Percentiles rank a stretch among this genome's conserved stretches.
phyloP scores from a whole-genome alignment of 1,140 invertebrate genomes.

The Neodiprion pinetum region DNA sequence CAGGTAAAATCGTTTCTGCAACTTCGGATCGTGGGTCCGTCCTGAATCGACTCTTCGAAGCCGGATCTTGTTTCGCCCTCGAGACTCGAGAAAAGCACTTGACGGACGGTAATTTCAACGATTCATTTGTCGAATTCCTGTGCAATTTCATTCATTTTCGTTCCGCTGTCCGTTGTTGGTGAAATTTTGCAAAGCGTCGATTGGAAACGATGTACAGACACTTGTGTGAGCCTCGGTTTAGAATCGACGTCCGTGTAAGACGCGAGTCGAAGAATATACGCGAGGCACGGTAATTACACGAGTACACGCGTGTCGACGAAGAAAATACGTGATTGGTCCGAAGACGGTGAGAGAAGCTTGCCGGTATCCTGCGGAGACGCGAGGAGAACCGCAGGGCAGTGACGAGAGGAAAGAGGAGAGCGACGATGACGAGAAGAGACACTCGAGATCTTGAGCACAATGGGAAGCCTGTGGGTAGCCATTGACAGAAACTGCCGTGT shows the following conservation, averaged over 20 bases:
- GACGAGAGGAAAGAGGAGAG: not conserved
- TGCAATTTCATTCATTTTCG: not conserved
- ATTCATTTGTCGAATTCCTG: not conserved
- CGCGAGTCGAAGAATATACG: too few species aligned
- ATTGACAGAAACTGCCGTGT: slow-evolving; percentile 49
- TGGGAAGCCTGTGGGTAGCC: slow-evolving; percentile 41
- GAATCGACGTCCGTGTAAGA: not conserved
- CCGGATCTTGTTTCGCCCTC: too few species aligned
- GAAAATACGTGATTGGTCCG: not conserved
- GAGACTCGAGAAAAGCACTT: too few species aligned
- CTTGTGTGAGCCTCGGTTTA: too few species aligned
- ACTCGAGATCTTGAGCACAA: slow-evolving; percentile 41
- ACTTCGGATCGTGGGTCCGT: too few species aligned
- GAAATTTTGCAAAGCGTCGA: not conserved
- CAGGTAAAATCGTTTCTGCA: not conserved
- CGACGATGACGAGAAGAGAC: slow-evolving; percentile 28
- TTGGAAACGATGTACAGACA: not conserved
- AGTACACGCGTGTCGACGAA: too few species aligned
- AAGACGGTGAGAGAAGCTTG: not conserved
- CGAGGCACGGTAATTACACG: not conserved
- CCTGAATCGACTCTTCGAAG: too few species aligned
- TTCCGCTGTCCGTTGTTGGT: not conserved
- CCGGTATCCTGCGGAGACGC: slow-evolving; percentile 11
- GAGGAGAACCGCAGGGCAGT: not conserved
- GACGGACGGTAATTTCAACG: not conserved